Evolutionary conservation across 2,888 invertebrate species (phyloP).

Genomic region (Xanthorhoe designata): DNA sequence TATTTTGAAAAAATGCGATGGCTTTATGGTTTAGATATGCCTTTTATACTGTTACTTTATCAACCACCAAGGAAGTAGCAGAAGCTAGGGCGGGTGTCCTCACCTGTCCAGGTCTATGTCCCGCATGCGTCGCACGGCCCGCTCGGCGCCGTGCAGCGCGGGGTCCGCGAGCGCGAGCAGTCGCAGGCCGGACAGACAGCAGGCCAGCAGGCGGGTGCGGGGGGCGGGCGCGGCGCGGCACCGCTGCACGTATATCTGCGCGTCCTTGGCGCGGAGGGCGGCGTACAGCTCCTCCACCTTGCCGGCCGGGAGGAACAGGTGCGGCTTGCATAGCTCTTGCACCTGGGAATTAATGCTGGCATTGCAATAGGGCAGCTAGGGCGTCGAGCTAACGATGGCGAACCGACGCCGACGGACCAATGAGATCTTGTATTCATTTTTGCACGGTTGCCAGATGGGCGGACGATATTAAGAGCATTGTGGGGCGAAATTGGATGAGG

Average conservation of each 20-base stretch:
- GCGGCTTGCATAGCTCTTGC: slow-evolving; percentile 91
- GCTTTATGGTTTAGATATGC: no score
- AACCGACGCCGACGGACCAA: no score
- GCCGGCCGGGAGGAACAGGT: slow-evolving; percentile 92
- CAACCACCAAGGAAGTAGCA: no score
- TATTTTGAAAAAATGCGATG: no score
- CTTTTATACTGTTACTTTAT: no score
- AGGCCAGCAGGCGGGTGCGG: slow-evolving; percentile 91
- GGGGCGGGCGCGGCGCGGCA: slow-evolving; percentile 87
- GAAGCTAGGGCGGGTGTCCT: slow-evolving; percentile 2
- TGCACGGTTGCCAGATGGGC: no score
- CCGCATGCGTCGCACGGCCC: slow-evolving; percentile 89
- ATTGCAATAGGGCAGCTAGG: no score
- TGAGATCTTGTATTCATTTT: no score
- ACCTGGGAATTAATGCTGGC: slow-evolving; percentile 53
- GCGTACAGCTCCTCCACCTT: slow-evolving; percentile 96
- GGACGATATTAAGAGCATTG: no score
- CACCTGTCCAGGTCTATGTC: slow-evolving; percentile 93
- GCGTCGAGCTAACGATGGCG: no score
- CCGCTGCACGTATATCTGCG: slow-evolving; percentile 96
- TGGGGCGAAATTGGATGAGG: no score
- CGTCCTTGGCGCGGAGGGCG: slow-evolving; percentile 94
- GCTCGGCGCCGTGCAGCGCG: slow-evolving; percentile 92
- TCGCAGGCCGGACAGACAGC: slow-evolving; percentile 90
- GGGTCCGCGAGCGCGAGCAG: slow-evolving; percentile 93